Percentiles rank a stretch among this genome's conserved stretches.
These are phyloP conservation scores for Pandemis cinnamomeana DNA, from an alignment of 2,888 invertebrate species.

Conservation along the genomic window DNA sequence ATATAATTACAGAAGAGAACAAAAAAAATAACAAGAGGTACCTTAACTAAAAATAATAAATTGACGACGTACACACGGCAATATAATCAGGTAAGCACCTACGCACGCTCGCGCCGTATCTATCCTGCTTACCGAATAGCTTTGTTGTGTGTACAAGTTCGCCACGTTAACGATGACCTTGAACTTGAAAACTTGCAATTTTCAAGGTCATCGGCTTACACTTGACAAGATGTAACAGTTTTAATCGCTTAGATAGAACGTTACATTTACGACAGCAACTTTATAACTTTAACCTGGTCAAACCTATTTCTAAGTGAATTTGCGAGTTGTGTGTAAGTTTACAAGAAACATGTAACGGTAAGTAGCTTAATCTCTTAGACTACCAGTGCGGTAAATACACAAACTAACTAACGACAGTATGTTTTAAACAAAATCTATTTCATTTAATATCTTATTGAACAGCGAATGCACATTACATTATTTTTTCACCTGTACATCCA, in stretches of 20 bases:
- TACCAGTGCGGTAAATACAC: slow-evolving; percentile 10
- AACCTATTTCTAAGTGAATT: slow-evolving; percentile 18
- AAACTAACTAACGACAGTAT: background rate
- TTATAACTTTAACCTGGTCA: background rate
- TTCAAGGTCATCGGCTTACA: background rate
- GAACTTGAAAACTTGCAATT: background rate
- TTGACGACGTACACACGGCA: background rate
- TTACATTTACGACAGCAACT: background rate
- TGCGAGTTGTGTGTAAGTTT: background rate
- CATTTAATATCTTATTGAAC: background rate
- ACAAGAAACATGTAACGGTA: slow-evolving; percentile 3
- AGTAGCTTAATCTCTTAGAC: slow-evolving; percentile 20
- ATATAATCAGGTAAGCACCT: no score
- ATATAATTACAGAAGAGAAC: background rate
- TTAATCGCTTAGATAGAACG: background rate
- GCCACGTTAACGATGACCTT: background rate
- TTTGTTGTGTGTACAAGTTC: no score
- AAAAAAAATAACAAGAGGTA: background rate
- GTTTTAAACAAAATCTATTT: slow-evolving; percentile 4
- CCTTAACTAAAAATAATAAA: background rate
- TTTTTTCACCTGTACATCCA: slow-evolving; percentile 41
- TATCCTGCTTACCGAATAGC: no score
- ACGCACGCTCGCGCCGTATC: no score
- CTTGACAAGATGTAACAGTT: background rate
- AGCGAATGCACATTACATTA: slow-evolving; percentile 2